Base-by-base conservation (phyloP, 2,113 vertebrate genomes). In the Bubalus kerabau region DNA sequence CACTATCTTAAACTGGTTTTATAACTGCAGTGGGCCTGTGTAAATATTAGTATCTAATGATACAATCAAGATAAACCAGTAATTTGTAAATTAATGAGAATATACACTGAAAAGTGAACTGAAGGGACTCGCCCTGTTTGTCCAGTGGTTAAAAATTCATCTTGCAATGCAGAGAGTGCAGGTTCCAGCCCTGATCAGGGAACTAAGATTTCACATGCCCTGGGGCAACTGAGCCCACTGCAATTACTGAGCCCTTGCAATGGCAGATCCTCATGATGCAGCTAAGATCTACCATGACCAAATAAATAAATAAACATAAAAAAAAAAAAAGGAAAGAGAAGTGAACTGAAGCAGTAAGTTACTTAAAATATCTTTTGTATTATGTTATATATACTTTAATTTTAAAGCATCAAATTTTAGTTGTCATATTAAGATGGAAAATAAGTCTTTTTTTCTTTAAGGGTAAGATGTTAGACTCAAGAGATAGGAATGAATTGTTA, bases 391-490 rank as follows among this genome's bases (percentile, higher is more conserved):
- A 9, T 57, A 36, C 2, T 80, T 95, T 92, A 57, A 85, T 95
- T 97, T 93, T 83, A 92, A 95, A 84, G 83, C n/a, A 86, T 74
- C 30, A 12, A 28, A 59, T 94, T 80, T 90, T 57, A 23, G 7
- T 83, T 90, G 19, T 74, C 67, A 52, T 56, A 40, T 43, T 40
- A 80, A 84, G 56, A 87, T 40, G 12, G 28, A 71, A 62, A 93
- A 76, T 46, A 60, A 24, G 43, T 57, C 81, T 82, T 50, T 83
- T 91, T 92, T 88, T 59, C 83, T 56, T 90, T 87, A 95, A 96
- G 90, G 89, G 83, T 94, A 97, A 97, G 86, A 96, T 96, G 84
- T 96, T 97, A 97, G 94, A 94, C 56, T 56, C 74, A 84, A 81
- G n/a, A 95, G 71, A 94, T 87, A 59, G 57, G 54, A 90, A 91